Percentiles rank a stretch among this genome's conserved stretches.
These are phyloP conservation scores for Phacellophora camtschatica DNA, from an alignment of 30 jellyfish, hydroid and myxozoan species.

Conservation along the genomic window DNA sequence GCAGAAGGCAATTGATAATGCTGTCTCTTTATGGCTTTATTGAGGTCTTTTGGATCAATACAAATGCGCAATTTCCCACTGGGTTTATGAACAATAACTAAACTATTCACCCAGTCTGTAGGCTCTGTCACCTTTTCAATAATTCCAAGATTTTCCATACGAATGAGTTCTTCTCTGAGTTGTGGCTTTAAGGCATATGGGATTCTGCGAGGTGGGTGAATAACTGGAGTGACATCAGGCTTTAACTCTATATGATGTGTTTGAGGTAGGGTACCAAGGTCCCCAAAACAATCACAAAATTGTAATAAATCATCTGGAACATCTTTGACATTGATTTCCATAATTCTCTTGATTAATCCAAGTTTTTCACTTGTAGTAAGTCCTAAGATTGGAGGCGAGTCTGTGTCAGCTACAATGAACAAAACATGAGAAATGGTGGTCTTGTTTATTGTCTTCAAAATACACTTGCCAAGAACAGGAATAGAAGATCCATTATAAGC, in stretches of 20 bases:
- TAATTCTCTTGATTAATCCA: constrained; percentile 13
- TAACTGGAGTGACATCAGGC: constrained; percentile 26
- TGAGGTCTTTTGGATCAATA: constrained; percentile 32
- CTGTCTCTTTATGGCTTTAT: constrained; percentile 26
- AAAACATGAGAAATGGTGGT: constrained; percentile 5
- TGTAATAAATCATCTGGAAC: constrained; percentile 22
- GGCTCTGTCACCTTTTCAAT: constrained; percentile 60
- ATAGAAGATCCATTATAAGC: constrained; percentile 48
- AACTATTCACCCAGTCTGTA: constrained; percentile 76
- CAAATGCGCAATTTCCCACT: constrained; percentile 57
- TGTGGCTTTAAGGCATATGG: constrained; percentile 25
- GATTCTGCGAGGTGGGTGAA: constrained; percentile 30
- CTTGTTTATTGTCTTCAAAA: constrained; percentile 10
- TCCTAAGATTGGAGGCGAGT: constrained; percentile 45
- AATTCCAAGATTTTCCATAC: constrained; percentile 56
- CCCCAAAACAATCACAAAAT: constrained; percentile 43
- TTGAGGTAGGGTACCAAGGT: constrained; percentile 37
- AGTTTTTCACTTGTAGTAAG: constrained; percentile 23
- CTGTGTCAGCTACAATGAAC: constrained; percentile 38
- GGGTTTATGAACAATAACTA: constrained; percentile 59
- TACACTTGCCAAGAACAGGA: constrained; percentile 36
- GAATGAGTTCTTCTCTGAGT: constrained; percentile 46
- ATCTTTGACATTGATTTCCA: constrained; percentile 8
- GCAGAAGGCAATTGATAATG: constrained; percentile 20
- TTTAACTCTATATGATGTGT: constrained; percentile 5